A percentile compares a stretch with the other conserved stretches of the same genome.
phyloP scores from a whole-genome alignment of 2,797 vertebrate species.

The Propithecus deckenii region DNA sequence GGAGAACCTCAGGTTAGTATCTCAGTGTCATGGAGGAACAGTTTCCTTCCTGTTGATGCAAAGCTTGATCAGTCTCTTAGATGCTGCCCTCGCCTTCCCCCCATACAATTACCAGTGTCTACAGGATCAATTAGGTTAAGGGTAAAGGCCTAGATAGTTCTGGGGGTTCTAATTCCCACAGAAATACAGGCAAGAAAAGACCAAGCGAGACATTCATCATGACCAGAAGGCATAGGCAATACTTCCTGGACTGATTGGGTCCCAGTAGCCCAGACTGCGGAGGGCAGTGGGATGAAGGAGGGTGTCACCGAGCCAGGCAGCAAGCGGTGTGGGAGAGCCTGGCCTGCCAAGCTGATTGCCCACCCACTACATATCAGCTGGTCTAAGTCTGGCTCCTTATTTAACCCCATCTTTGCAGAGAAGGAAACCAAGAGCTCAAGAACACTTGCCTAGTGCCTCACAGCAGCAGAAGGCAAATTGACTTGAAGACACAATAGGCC shows the following conservation, averaged over 20 bases:
- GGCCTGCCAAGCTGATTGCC: background rate
- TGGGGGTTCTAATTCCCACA: background rate
- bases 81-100: background rate
- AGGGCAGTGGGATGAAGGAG: background rate
- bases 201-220: background rate
- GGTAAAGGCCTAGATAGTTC: background rate
- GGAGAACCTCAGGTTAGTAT: slow-evolving; percentile 46
- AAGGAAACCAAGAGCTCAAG: background rate
- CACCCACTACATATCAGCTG: background rate
- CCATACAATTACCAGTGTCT: background rate
- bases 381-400: background rate
- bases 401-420: background rate
- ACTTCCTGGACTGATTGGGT: background rate
- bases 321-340: background rate
- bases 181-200: background rate
- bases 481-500: background rate
- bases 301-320: background rate
- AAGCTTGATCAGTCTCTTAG: background rate
- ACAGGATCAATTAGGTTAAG: background rate
- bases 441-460: background rate
- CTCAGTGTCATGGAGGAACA: slow-evolving; percentile 47
- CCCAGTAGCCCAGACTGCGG: background rate
- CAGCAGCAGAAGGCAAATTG: background rate
- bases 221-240: background rate
- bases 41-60: background rate